These are phyloP conservation scores for Varanus salvator DNA, from an alignment of 2,113 vertebrate species.

Conservation along the genomic window DNA sequence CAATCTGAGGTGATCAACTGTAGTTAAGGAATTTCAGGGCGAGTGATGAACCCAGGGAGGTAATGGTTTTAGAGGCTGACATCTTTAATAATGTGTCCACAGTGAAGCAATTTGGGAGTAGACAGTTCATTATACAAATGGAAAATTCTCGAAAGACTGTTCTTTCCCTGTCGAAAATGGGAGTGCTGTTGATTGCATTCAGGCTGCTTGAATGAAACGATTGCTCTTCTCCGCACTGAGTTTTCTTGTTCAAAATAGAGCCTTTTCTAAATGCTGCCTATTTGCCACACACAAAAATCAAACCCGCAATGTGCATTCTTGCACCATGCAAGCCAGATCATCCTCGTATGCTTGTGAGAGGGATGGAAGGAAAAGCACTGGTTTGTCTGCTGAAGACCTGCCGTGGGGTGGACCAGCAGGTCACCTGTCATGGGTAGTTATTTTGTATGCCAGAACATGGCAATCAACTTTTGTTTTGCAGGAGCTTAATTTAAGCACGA, in stretches of 20 bases:
- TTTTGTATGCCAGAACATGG: not conserved
- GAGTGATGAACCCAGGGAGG: constrained; percentile 1
- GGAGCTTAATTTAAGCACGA: fast-evolving
- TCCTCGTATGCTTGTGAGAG: not conserved
- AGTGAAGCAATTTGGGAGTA: constrained; percentile 24
- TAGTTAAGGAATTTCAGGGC: constrained; percentile 46
- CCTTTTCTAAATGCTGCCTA: constrained; percentile 8
- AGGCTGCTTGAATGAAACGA: constrained; percentile 13
- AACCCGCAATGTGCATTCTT: not conserved
- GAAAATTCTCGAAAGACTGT: constrained; percentile 20
- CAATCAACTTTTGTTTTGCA: not conserved
- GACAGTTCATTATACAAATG: constrained; percentile 38
- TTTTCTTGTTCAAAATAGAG: constrained; percentile 13
- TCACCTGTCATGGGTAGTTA: fast-evolving
- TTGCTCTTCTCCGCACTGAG: not conserved
- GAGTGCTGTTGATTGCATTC: constrained; percentile 30
- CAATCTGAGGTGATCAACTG: constrained; percentile 5
- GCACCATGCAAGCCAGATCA: not conserved
- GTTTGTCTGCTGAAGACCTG: not conserved
- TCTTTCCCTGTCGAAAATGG: constrained; percentile 17
- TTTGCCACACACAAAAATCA: not conserved
- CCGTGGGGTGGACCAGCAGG: fast-evolving
- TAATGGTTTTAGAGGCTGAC: constrained; percentile 28
- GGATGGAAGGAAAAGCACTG: not conserved
- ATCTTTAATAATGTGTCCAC: constrained; percentile 48